These are phyloP conservation scores for Sebastes minor DNA, from an alignment of 2,797 vertebrate species.

Conservation along the genomic window DNA sequence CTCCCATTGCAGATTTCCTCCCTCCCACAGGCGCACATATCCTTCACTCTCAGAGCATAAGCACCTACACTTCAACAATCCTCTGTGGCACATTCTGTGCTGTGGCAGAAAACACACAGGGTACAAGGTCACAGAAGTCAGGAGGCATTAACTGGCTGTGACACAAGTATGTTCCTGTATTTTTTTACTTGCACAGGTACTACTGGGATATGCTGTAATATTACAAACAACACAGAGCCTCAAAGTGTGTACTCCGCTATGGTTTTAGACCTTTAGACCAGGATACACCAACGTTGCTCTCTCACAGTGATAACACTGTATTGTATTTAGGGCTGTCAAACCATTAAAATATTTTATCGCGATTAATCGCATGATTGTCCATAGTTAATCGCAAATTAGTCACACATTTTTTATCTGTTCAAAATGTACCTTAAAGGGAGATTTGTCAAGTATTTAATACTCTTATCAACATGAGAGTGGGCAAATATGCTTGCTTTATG, in stretches of 20 bases:
- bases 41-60: slow-evolving; percentile 59
- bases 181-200: slow-evolving; percentile 1
- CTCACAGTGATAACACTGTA: background rate
- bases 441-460: too few relatives aligned
- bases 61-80: slow-evolving; percentile 58
- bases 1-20: slow-evolving; percentile 74
- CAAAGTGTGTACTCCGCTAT: background rate
- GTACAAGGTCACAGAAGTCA: slow-evolving; percentile 44
- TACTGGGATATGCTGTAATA: background rate
- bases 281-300: background rate
- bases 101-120: slow-evolving; percentile 51
- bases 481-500: too few relatives aligned
- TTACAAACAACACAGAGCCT: background rate
- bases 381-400: too few relatives aligned
- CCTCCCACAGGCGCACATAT: slow-evolving; percentile 72
- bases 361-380: too few relatives aligned
- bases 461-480: too few relatives aligned
- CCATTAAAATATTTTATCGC: too few relatives aligned
- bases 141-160: slow-evolving; percentile 32
- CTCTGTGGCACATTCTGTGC: slow-evolving; percentile 57
- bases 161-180: slow-evolving; percentile 4
- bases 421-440: too few relatives aligned
- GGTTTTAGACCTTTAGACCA: background rate
- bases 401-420: too few relatives aligned
- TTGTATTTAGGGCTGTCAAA: background rate